Conservation (phyloP, 2,888 invertebrate species). For the Scaptomyza tumidula region DNA sequence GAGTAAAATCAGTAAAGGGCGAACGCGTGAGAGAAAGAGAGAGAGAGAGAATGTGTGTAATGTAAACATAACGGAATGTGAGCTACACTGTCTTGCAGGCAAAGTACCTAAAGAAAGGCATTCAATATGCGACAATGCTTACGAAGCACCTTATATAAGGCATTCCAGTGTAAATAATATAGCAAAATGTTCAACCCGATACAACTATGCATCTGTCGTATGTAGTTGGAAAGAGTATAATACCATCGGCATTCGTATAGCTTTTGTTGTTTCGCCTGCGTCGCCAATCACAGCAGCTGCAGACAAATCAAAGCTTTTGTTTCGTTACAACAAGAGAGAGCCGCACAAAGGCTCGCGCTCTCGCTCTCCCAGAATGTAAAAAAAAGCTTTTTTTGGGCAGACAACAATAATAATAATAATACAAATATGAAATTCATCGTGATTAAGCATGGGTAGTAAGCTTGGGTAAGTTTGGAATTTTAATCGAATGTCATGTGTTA, state of each 20-base stretch:
- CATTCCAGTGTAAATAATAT: too few relatives aligned
- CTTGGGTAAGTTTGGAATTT: not conserved
- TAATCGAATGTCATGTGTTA: not conserved
- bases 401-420: slow-evolving; percentile 33
- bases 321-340: slow-evolving; percentile 1
- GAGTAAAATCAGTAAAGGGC: not conserved
- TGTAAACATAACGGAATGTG: slow-evolving; percentile 37
- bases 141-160: too few relatives aligned
- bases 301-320: slow-evolving; percentile 44
- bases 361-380: slow-evolving; percentile 5
- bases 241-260: not conserved
- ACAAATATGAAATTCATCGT: slow-evolving; percentile 7
- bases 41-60: slow-evolving; percentile 21
- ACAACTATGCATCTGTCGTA: not conserved
- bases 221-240: slow-evolving; percentile 3
- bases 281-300: slow-evolving; percentile 8
- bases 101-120: not conserved
- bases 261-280: slow-evolving; percentile 5
- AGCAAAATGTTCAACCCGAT: too few relatives aligned
- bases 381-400: slow-evolving; percentile 54
- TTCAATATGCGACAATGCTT: not conserved
- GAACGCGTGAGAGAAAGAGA: slow-evolving; percentile 2
- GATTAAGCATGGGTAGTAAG: too few relatives aligned
- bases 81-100: slow-evolving; percentile 7
- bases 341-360: not conserved